phyloP scores from a whole-genome alignment of 2,797 vertebrate genomes.

The Periparus ater region DNA sequence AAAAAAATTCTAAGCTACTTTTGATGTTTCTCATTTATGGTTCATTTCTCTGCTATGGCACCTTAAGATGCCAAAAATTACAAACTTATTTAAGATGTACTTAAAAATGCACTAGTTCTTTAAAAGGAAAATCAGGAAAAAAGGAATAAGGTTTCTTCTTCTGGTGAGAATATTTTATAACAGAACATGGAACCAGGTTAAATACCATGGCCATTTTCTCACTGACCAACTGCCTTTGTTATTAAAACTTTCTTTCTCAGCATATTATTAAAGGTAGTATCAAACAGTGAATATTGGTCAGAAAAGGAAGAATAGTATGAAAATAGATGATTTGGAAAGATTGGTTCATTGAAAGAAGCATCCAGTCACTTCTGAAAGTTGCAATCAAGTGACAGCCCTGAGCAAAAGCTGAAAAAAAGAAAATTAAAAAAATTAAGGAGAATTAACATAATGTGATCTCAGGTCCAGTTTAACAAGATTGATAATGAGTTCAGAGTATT shows the following conservation, averaged over 20 bases:
- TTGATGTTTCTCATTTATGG: conserved; percentile 83
- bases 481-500: neutral
- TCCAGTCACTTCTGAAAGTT: neutral
- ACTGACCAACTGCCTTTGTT: neutral
- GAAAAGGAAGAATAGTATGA: neutral
- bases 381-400: neutral
- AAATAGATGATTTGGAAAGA: neutral
- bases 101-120: conserved; percentile 72
- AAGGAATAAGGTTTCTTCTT: neutral
- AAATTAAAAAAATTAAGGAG: neutral
- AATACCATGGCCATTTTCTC: neutral
- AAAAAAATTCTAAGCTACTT: conserved; percentile 80
- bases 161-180: conserved; percentile 6
- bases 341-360: neutral
- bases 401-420: neutral
- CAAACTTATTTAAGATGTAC: conserved; percentile 77
- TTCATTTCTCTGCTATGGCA: conserved; percentile 75
- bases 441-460: neutral
- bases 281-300: neutral
- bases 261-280: neutral
- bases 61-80: conserved; percentile 76
- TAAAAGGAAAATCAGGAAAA: conserved; percentile 32
- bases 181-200: neutral
- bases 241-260: neutral
- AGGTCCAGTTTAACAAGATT: neutral